Percentiles rank a stretch among this genome's conserved stretches.
Evolutionary conservation across 2,888 invertebrate genomes (phyloP).

Genomic region (Brassicogethes aeneus): DNA sequence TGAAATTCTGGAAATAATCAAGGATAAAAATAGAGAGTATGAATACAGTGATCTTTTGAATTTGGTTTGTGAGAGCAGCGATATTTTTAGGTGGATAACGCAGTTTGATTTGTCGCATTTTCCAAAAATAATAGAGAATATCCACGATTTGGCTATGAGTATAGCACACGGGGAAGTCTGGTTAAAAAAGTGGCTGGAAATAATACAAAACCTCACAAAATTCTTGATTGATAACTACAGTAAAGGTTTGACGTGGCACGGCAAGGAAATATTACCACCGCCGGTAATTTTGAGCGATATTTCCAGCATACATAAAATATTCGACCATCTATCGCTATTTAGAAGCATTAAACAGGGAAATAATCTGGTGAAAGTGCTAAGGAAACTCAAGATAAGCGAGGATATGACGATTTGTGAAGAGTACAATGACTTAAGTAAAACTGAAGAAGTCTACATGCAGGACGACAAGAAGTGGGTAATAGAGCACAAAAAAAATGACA

Average conservation of each 20-base stretch:
- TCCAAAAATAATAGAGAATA: constrained; percentile 9
- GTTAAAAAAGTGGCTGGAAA: constrained; percentile 16
- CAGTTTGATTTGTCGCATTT: constrained; percentile 12
- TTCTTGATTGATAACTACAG: constrained; percentile 12
- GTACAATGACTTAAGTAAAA: constrained; percentile 5
- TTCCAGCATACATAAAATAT: constrained; percentile 10
- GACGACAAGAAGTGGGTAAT: constrained; percentile 11
- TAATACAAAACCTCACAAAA: constrained; percentile 14
- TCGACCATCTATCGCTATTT: constrained; percentile 13
- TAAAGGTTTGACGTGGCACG: constrained; percentile 16
- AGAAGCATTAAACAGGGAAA: constrained; percentile 19
- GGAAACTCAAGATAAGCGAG: background rate
- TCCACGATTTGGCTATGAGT: no score
- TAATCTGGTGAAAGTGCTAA: constrained; percentile 14
- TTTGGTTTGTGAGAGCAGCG: constrained; percentile 12
- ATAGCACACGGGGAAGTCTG: no score
- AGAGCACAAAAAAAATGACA: constrained; percentile 8
- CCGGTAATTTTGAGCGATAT: constrained; percentile 15
- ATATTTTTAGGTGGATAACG: constrained; percentile 17
- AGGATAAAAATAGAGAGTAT: constrained; percentile 8
- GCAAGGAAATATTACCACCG: constrained; percentile 12
- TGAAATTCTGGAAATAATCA: constrained; percentile 9
- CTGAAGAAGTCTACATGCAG: constrained; percentile 4
- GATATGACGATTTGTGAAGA: background rate
- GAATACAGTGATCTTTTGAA: constrained; percentile 10